Base-by-base conservation (phyloP, 2,797 vertebrate species). In the Manis javanica region DNA sequence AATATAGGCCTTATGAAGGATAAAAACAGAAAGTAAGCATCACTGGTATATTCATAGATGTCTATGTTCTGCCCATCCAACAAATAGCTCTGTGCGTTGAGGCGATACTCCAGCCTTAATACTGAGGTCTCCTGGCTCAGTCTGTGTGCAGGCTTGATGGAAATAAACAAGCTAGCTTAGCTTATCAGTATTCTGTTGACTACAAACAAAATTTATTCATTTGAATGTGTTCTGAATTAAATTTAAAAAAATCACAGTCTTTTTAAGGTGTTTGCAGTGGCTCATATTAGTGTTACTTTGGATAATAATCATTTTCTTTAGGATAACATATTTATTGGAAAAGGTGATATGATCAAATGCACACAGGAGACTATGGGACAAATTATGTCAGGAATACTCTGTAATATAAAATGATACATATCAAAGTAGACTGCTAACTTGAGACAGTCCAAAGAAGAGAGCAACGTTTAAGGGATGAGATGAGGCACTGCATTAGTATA, bases 281-380 rank as follows among this genome's bases (percentile, higher is more conserved):
- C 96, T 39, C 95, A 95, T 95, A 83, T 96, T 90, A 91, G 74
- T 92, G 42, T 91, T 97, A 96, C 57, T 97, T 98, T 53, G 88
- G 90, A 97, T 59, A 55, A 34, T 89, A 71, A 96, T 96, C n/a
- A 74, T 83, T 84, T 61, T 57, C 96, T 97, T 81, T 91, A 86
- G 12, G 14, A 15, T 77, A 75, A 42, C 9, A 2, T 68, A 90
- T 97, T 95, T 95, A 24, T 81, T 90, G 84, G 87, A 86, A 96
- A 55, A 61, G 90, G 81, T 96, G 96, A 97, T 87, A 79, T 93
- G 89, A 96, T 98, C 96, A 98, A 98, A 98, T 59, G 18, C 95
- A 94, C 61, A 78, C 46, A 34, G 88, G 55, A 97, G 95, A 98
- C 95, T 96, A 97, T 92, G 93, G 97, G 61, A 79, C 93, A 68